Evolutionary conservation across 2,113 vertebrate genomes (phyloP), one percentile per base, ranked within the genome.

Genomic region (Charadrius vociferus): DNA sequence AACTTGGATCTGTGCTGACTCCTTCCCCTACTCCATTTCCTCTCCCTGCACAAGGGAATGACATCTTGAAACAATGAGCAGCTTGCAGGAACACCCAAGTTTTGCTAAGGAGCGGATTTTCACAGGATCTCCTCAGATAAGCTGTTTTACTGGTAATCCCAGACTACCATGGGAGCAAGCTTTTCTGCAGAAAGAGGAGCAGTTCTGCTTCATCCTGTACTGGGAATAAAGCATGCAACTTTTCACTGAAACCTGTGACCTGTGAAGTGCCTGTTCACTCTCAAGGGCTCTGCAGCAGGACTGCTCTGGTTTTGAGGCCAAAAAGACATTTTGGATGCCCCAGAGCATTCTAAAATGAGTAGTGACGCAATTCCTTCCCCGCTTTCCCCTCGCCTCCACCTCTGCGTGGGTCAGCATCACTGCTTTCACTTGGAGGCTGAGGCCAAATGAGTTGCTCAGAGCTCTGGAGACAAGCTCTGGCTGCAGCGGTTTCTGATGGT

Each of bases 11-110:
- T 32, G 34, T 59, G 80, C 88, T 37, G 77, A 81, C 53, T 84
- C 73, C 63, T 79, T 93, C 81, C 73, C 41, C 47, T 88, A 88
- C 86, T 90, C 83, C 79, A 67, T 16, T 87, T 93, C 88, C 77
- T 92, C 58, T 85, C 58, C 49, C n/a, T 36, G 5, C 45, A 62
- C 62, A 72, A 68, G 39, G 9, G 39, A 92, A 77, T 65, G 55
- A 78, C 78, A 90, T 85, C 89, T 87, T 93, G 86, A 88, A 95
- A 89, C 93, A 93, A 89, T 4, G 43, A 87, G 53, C 58, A 75
- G 84, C 86, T 77, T 71, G 41, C 61, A 73, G 78, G 58, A 96
- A 75, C 81, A 91, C 62, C 21, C 73, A 55, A 93, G 70, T 93
- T 93, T 87, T 91, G 24, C 73, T 50, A 66, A 39, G 59, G 45